Base-by-base conservation (phyloP, 2,113 vertebrate genomes). In the Anolis carolinensis region DNA sequence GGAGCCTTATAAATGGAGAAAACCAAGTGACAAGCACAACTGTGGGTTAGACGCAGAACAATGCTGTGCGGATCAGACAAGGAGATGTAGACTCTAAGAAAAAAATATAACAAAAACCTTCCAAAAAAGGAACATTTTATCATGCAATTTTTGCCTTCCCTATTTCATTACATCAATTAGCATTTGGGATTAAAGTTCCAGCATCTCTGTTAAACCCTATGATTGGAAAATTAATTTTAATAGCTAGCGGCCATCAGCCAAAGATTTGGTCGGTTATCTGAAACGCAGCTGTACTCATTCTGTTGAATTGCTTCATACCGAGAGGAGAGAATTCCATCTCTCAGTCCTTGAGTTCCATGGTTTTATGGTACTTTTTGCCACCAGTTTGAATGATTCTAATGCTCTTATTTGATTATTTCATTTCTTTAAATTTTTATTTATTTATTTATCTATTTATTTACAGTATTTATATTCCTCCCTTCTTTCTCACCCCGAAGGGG, bases 1-100 rank as follows among this genome's bases (percentile, higher is more conserved):
- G 90, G 87, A 73, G 91, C 52, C 39, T 62, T 68, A 92, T 91
- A 92, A 91, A 90, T 21, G 83, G 92, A 83, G 73, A 75, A 83
- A 79, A 93, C 88, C 89, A 91, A 91, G 92, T 39, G 71, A 70
- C 92, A 87, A 81, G 7, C 86, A 86, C 86, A 55, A 39, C 50
- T 76, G 55, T 86, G 81, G 70, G 79, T 74, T 92, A 85, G 72
- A 84, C 0, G 82, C 0, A 4, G 27, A 4, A 68, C 65, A 90
- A 71, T 74, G 39, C 34, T 79, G 59, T 62, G 52, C 34, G 62
- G 76, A 87, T n/a, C 44, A 87, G 65, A 67, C 87, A 84, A 71
- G 84, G 63, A 44, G 86, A 63, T 67, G 71, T n/a, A 23, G 32
- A 50, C 20, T 84, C 50, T 86, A 83, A 72, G 34, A 76, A n/a